A percentile compares a stretch with the other conserved stretches of the same genome.
Evolutionary conservation across 2,888 invertebrate genomes (phyloP).

Genomic region (Suillia variegata): DNA sequence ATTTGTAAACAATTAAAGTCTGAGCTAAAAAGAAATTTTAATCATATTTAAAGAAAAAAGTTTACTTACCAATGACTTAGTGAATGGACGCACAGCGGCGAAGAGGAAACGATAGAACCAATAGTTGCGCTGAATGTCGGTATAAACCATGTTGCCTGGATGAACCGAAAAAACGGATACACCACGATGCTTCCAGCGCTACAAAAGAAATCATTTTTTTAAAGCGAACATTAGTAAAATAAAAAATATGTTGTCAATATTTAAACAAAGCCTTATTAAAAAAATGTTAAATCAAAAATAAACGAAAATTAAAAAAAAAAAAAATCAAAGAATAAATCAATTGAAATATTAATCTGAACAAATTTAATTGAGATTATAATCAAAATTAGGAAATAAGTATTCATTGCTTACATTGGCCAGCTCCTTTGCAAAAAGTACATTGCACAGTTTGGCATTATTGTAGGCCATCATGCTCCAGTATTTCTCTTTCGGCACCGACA

Average conservation of each 20-base stretch:
- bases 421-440: constrained; percentile 81
- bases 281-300: no score
- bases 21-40: no score
- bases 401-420: constrained; percentile 67
- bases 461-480: constrained; percentile 87
- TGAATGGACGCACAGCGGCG: constrained; percentile 86
- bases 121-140: constrained; percentile 78
- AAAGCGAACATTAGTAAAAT: constrained; percentile 9
- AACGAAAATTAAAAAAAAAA: no score
- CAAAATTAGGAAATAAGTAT: no score
- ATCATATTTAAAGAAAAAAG: no score
- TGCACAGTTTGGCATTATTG: constrained; percentile 89
- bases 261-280: constrained; percentile 9
- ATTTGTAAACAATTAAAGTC: no score
- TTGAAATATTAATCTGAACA: constrained; percentile 4
- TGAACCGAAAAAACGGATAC: constrained; percentile 82
- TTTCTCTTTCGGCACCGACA: constrained; percentile 73
- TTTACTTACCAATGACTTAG: constrained; percentile 88
- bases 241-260: constrained; percentile 11
- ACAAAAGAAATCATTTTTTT: neutral
- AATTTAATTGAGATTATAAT: neutral
- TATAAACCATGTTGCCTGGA: constrained; percentile 90
- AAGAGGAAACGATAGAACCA: constrained; percentile 83
- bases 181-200: constrained; percentile 70
- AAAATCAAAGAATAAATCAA: no score